Base-by-base conservation (phyloP, 2,888 invertebrate species). In the Diaphora mendica region DNA sequence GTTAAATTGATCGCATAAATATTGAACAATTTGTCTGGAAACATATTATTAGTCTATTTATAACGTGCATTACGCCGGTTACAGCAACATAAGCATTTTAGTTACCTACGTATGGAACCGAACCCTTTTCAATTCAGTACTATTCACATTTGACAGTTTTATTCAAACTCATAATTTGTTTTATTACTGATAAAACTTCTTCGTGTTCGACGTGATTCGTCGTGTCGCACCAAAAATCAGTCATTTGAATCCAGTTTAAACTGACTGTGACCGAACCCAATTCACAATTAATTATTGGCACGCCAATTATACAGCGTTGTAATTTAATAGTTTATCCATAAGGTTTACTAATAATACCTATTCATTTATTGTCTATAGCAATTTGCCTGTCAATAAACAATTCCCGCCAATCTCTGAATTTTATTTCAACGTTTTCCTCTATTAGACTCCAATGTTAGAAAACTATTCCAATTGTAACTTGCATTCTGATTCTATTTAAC, bases 161-260 rank as follows among this genome's bases (percentile, higher is more conserved):
- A n/a, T 55, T 59, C 15, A 59, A 26, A 59, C 13, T 59, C 15
- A 30, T 59, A 13, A 30, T 59, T 59, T 26, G 13, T 30, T 33
- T 64, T 33, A 64, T 64, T 64, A 35, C 48, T 33, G 26, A 48
- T 33, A n/a, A 44, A 15, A 20, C 48, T 17, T 64, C 64, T 62
- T 17, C n/a, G n/a, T 33, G 33, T 44, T n/a, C 33, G n/a, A 68
- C n/a, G 30, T 66, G 44, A 13, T 11, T 35, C 35, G 23, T 35
- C 51, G 64, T 48, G 72, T 68, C 72, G 20, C 68, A 68, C 64
- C 48, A 64, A 68, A 72, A 68, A 48, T 64, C 51, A 64, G 48
- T 48, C 51, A 44, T 64, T 62, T 26, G 62, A 26, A 33, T 62
- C 62, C 62, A 68, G 68, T 68, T 33, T n/a, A 68, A 64, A 17